Percentiles rank a stretch among this genome's conserved stretches.
phyloP scores from a whole-genome alignment of 1,140 invertebrate species.

The Cephus cinctus region DNA sequence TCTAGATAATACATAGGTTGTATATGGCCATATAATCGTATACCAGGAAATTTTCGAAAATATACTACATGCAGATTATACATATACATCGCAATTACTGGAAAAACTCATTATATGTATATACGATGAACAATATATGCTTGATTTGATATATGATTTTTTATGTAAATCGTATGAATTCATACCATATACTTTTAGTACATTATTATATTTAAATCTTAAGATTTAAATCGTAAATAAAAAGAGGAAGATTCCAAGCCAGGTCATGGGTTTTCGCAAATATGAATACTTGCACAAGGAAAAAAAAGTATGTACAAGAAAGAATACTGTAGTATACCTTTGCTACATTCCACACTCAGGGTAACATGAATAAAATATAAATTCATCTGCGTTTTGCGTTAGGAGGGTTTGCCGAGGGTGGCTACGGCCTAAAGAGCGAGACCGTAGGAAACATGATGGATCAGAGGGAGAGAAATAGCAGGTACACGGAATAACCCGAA shows the following conservation, averaged over 20 bases:
- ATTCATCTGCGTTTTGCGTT: constrained; percentile 35
- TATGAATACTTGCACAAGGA: not conserved
- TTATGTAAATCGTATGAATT: too few species aligned
- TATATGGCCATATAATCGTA: not conserved
- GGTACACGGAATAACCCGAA: too few species aligned
- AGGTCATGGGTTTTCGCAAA: not conserved
- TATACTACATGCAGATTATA: not conserved
- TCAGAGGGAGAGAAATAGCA: not conserved
- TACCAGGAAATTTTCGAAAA: not conserved
- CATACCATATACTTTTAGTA: too few species aligned
- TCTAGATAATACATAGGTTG: too few species aligned
- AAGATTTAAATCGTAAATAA: too few species aligned
- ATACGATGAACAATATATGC: too few species aligned
- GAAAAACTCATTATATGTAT: too few species aligned
- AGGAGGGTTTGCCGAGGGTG: not conserved
- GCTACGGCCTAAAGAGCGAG: not conserved
- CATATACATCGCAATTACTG: too few species aligned
- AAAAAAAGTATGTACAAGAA: not conserved
- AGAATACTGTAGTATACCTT: not conserved
- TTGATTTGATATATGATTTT: too few species aligned
- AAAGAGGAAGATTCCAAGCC: not conserved
- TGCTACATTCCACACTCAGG: constrained; percentile 3
- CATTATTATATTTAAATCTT: too few species aligned
- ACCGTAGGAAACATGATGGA: not conserved
- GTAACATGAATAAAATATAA: constrained; percentile 46